A percentile compares a stretch with the other conserved stretches of the same genome.
These are phyloP conservation scores for Thysanoteuthis rhombus DNA, from an alignment of 2,888 invertebrate species.

Conservation along the genomic window DNA sequence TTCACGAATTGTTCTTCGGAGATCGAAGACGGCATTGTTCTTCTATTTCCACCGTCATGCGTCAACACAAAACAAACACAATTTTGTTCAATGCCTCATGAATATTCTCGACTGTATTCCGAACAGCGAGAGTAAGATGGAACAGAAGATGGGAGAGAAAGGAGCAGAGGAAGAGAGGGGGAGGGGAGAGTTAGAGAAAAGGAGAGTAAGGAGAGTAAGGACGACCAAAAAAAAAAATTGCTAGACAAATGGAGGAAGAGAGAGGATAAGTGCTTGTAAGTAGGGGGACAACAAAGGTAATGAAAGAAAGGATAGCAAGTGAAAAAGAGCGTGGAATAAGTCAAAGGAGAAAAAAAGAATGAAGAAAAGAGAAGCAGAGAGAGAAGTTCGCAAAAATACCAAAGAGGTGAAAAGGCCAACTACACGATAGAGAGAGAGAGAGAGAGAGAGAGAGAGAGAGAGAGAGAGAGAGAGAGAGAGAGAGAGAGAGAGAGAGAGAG, in stretches of 20 bases:
- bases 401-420: background rate
- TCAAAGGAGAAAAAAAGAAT: background rate
- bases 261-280: background rate
- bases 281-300: background rate
- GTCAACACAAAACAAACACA: background rate
- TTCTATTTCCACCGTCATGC: background rate
- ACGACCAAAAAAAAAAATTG: background rate
- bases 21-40: background rate
- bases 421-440: background rate
- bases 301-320: background rate
- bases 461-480: background rate
- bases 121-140: background rate
- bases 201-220: background rate
- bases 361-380: background rate
- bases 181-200: background rate
- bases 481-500: background rate
- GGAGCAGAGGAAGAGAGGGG: background rate
- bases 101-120: background rate
- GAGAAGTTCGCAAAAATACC: background rate
- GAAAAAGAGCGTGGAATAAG: too few species aligned
- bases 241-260: background rate
- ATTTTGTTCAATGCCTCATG: background rate
- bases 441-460: background rate
- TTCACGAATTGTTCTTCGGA: conserved; percentile 12
- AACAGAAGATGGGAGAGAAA: background rate